Base-by-base conservation (phyloP, 2,797 vertebrate species). In the Salarias fasciatus region DNA sequence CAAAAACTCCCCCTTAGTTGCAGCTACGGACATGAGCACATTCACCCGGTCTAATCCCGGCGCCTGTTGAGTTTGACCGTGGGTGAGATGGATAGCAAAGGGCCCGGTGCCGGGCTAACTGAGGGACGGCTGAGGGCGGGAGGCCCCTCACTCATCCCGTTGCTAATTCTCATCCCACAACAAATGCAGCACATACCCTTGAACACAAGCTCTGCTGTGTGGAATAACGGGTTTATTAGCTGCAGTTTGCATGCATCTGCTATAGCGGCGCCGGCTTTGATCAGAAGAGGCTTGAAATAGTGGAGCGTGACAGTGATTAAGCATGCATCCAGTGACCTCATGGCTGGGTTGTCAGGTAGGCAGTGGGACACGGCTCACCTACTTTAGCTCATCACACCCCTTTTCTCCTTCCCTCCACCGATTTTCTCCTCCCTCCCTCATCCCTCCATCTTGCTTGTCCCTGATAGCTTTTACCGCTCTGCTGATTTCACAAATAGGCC, bases 401-500 rank as follows among this genome's bases (percentile, higher is more conserved):
- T n/a, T n/a, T n/a, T 71, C 73, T 61, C 43, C 63, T 36, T 37
- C 28, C 47, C 18, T 24, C 18, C 18, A 49, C 18, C 53, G 56
- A 52, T 47, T 11, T n/a, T 14, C 11, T 49, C 54, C 46, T 44
- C 67, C 24, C 53, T 53, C 74, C 69, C 80, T 77, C 76, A 59
- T 77, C 78, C 63, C 63, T 63, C 69, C 71, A 58, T 80, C 84
- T 76, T 77, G 78, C 80, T 84, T 78, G 76, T 76, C 72, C 81
- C 87, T 91, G 87, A 91, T 89, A 83, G 88, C 83, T 82, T 89
- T 92, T 90, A 87, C 88, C 86, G 91, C 89, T 92, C 86, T 75
- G 83, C 89, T 91, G 91, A 86, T 91, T 91, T 91, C 90, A 91
- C 92, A 92, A 93, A 93, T 92, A 90, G 91, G 89, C 85, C 86